Evolutionary conservation across 2,797 vertebrate genomes (phyloP).

Genomic region (Picus viridis): DNA sequence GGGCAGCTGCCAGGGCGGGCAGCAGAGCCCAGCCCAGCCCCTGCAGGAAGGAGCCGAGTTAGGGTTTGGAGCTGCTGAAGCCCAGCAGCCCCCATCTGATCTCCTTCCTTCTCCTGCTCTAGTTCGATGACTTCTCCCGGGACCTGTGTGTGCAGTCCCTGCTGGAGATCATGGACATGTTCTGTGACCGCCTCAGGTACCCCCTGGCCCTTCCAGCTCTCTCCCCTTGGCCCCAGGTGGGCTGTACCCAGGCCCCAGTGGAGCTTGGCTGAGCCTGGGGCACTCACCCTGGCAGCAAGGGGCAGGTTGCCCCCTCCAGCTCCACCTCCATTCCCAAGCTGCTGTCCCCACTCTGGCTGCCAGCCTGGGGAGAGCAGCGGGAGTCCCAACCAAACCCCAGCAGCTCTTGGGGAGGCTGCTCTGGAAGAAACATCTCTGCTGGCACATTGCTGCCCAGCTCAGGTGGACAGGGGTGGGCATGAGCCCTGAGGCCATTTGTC

Average conservation of each 20-base stretch:
- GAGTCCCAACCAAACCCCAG: not conserved
- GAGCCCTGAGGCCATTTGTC: not conserved
- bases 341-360: accelerated
- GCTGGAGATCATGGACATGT: conserved; percentile 98
- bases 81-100: not conserved
- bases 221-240: not conserved
- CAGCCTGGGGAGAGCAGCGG: not conserved
- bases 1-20: conserved; percentile 31
- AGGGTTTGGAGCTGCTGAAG: not conserved
- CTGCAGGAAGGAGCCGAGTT: not conserved
- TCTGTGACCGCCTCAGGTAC: conserved; percentile 92
- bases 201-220: not conserved
- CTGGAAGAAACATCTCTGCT: accelerated
- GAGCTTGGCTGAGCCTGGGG: not conserved
- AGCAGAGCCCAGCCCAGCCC: not conserved
- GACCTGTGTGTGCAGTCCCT: conserved; percentile 93
- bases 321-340: accelerated
- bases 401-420: not conserved
- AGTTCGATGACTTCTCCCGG: conserved; percentile 98
- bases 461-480: not conserved
- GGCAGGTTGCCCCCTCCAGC: not conserved
- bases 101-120: not conserved
- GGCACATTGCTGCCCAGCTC: not conserved
- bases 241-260: too few species aligned
- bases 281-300: not conserved